Base-by-base conservation (phyloP, 2,888 invertebrate genomes). In the Seladonia tumulorum region DNA sequence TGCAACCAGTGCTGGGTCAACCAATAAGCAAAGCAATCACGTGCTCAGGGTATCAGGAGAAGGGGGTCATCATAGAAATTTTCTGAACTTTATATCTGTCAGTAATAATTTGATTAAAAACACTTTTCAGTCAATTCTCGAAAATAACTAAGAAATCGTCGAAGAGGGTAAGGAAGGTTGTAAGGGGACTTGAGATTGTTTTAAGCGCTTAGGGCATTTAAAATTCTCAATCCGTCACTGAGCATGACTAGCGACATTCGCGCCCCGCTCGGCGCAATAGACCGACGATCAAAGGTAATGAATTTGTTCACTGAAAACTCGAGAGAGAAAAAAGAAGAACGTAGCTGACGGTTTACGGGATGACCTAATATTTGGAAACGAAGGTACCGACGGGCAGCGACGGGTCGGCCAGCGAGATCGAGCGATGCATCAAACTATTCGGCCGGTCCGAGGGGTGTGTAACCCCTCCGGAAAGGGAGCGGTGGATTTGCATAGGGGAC, bases 401-500 rank as follows among this genome's bases (percentile, higher is more conserved):
- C 35, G 76, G 60, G 72, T 81, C 82, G 75, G 85, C 77, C 79
- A 77, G 72, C 49, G 18, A 76, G 85, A 89, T 89, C 81, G 80
- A 76, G 83, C 88, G 57, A 92, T 92, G 89, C 86, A 89, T 92
- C 92, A 92, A 88, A 68, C 79, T 83, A 85, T 89, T 87, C 77
- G 84, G 86, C 85, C 76, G 85, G 86, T 78, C n/a, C 74, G 18
- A 83, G 76, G 83, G 89, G 87, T 83, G 87, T 83, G 82, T 78
- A 79, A 83, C 85, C 88, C 88, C 76, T 77, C 66, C 77, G 78
- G 60, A 80, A 80, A 72, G 80, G 83, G 83, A 72, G 18, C 35
- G 81, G 42, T 12, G 49, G 47, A 93, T 93, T 93, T 92, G 93
- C 93, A 93, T 93, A 92, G 90, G 91, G 90, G 90, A 84, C 25